phyloP scores from a whole-genome alignment of 2,113 vertebrate species.

The Amazona vittata region DNA sequence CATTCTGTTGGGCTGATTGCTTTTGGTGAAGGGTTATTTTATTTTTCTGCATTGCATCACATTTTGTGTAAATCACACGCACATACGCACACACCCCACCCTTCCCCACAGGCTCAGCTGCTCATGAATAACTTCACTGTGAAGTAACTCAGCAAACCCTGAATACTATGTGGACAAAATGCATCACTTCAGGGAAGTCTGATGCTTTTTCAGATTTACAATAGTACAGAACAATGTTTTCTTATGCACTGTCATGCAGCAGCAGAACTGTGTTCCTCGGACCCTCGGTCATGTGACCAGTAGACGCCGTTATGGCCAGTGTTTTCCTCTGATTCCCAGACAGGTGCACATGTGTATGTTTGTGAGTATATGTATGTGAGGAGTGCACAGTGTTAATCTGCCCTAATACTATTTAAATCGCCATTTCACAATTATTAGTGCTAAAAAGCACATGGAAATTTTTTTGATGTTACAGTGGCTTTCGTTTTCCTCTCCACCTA shows the following conservation, averaged over 20 bases:
- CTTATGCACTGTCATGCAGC: background rate
- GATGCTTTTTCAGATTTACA: background rate
- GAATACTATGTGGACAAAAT: background rate
- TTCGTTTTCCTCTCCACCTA: background rate
- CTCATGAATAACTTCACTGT: background rate
- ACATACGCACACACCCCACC: background rate
- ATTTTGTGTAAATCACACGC: background rate
- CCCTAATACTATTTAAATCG: background rate
- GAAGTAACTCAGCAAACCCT: background rate
- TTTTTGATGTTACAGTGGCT: background rate
- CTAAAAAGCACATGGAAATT: background rate
- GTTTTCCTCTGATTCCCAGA: background rate
- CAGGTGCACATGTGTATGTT: background rate
- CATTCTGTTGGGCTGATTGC: background rate
- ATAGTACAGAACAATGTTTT: background rate
- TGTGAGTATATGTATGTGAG: background rate
- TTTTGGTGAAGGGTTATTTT: background rate
- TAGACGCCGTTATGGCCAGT: background rate
- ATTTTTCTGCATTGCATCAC: background rate
- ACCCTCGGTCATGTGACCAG: background rate
- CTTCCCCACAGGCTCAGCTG: background rate
- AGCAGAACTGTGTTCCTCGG: background rate
- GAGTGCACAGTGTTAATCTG: background rate
- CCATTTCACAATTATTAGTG: background rate
- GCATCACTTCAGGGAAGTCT: background rate